Percentiles rank a stretch among this genome's conserved stretches.
Evolutionary conservation across 2,888 invertebrate genomes (phyloP).

Genomic region (Eurytoma californica): DNA sequence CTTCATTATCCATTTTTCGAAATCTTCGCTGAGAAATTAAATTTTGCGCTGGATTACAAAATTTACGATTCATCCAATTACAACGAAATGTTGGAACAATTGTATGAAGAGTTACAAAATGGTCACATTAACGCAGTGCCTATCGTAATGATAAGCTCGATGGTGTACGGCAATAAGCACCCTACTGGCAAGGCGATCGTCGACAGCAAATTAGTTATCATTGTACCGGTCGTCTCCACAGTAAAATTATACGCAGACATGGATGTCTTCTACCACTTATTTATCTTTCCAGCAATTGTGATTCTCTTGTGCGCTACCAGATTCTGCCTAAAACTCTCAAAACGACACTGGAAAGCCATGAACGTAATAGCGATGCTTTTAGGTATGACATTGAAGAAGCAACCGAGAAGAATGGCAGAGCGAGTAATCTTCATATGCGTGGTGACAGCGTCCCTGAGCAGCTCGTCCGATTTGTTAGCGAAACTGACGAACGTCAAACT

Average conservation of each 20-base stretch:
- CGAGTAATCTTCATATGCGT: background rate
- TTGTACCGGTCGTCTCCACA: background rate
- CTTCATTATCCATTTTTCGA: background rate
- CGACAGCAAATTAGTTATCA: conserved; percentile 24
- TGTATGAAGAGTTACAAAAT: too few relatives aligned
- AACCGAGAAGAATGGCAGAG: background rate
- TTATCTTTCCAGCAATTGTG: conserved; percentile 3
- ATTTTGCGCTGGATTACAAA: conserved; percentile 8
- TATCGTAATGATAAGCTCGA: too few relatives aligned
- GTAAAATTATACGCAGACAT: background rate
- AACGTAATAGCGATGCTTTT: background rate
- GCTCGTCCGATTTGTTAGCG: conserved; percentile 20
- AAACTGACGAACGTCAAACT: conserved; percentile 14
- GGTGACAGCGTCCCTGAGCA: conserved; percentile 1
- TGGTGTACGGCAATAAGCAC: too few relatives aligned
- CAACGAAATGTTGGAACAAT: too few relatives aligned
- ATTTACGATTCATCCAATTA: too few relatives aligned
- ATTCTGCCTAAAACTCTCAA: background rate
- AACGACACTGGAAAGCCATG: background rate
- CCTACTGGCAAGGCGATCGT: background rate
- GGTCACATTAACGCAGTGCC: too few relatives aligned
- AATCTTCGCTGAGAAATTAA: background rate
- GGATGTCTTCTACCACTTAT: background rate
- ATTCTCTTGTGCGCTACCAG: background rate
- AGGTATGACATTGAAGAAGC: background rate